Percentiles rank a stretch among this genome's conserved stretches.
These are phyloP conservation scores for Orthosia gothica DNA, from an alignment of 2,888 invertebrate genomes.

Conservation along the genomic window DNA sequence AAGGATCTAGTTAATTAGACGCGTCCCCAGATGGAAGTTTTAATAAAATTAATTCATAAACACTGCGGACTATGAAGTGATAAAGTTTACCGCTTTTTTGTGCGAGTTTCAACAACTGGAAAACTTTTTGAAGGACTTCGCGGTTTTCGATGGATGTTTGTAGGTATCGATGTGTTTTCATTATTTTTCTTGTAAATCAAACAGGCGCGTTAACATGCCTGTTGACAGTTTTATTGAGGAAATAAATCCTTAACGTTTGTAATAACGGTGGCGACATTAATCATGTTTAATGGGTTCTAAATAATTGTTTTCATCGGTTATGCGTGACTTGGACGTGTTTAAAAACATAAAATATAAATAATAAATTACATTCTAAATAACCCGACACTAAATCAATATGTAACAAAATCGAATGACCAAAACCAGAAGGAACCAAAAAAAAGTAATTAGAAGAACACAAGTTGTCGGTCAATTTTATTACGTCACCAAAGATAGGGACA, in stretches of 20 bases:
- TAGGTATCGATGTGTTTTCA: conserved; percentile 42
- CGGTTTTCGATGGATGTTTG: conserved; percentile 66
- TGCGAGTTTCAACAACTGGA: conserved; percentile 70
- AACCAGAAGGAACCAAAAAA: conserved; percentile 35
- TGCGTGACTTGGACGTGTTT: neutral
- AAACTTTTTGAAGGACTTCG: conserved; percentile 73
- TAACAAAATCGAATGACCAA: conserved; percentile 24
- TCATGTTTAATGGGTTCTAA: conserved; percentile 32
- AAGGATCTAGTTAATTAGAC: conserved; percentile 74
- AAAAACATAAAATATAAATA: neutral
- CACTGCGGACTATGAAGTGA: conserved; percentile 74
- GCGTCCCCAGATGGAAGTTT: conserved; percentile 70
- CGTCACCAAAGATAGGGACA: conserved; percentile 57
- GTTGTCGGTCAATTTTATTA: conserved; percentile 51
- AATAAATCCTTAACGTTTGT: conserved; percentile 36
- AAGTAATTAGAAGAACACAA: conserved; percentile 56
- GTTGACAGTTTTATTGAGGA: conserved; percentile 35
- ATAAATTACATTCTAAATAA: neutral
- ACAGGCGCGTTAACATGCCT: neutral
- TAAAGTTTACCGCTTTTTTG: conserved; percentile 74
- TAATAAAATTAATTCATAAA: conserved; percentile 67
- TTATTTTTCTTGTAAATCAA: conserved; percentile 25
- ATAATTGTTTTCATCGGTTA: conserved; percentile 29
- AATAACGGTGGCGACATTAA: conserved; percentile 32
- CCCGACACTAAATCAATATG: conserved; percentile 9